These are phyloP conservation scores for Salvelinus fontinalis DNA, from an alignment of 2,113 vertebrate species.

Conservation along the genomic window DNA sequence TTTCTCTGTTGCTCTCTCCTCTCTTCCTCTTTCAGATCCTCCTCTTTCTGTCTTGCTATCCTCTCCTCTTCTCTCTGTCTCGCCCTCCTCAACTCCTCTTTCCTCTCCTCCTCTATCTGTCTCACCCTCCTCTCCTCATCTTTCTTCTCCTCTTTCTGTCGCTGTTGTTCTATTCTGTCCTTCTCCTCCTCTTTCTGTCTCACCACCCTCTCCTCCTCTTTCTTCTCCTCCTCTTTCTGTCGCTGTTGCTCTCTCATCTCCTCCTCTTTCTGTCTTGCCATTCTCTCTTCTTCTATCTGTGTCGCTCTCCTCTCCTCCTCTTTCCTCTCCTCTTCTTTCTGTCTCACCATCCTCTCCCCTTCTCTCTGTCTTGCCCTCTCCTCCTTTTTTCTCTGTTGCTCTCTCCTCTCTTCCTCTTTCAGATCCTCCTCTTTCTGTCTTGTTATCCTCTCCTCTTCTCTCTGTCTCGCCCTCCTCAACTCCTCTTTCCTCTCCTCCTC, in stretches of 20 bases:
- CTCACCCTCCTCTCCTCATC: too few species aligned
- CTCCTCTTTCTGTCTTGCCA: conserved; percentile 47
- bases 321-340: background rate
- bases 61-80: background rate
- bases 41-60: too few species aligned
- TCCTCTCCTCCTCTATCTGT: background rate
- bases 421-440: conserved; percentile 3
- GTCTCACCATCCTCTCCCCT: background rate
- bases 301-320: conserved; percentile 42
- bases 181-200: conserved; percentile 6
- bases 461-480: background rate
- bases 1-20: too few species aligned
- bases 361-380: background rate
- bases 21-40: background rate
- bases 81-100: background rate
- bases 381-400: conserved; percentile 30
- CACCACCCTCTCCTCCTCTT: conserved; percentile 35
- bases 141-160: background rate
- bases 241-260: conserved; percentile 55
- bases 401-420: conserved; percentile 31
- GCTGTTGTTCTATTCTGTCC: background rate
- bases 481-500: background rate
- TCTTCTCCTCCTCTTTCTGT: conserved; percentile 50
- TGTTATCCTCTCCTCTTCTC: conserved; percentile 20
- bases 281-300: conserved; percentile 52